phyloP scores from a whole-genome alignment of 23 tunicate species.

The Styela plicata region DNA sequence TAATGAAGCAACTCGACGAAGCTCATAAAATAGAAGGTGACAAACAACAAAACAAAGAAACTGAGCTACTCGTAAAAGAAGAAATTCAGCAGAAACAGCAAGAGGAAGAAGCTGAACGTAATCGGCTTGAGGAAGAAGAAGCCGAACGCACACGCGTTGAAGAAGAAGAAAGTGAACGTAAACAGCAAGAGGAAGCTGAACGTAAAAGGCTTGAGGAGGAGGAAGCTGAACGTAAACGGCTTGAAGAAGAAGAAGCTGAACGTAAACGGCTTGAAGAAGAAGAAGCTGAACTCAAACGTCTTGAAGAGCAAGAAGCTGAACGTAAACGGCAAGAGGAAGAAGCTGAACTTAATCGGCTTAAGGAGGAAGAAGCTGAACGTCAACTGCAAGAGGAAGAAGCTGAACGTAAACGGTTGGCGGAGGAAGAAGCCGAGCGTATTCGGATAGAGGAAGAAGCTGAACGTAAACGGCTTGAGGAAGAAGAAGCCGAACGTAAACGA shows the following conservation, averaged over 20 bases:
- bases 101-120: conserved; percentile 19
- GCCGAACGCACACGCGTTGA: neutral
- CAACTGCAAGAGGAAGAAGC: conserved; percentile 20
- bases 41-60: conserved; percentile 4
- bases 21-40: conserved; percentile 4
- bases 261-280: neutral
- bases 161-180: neutral
- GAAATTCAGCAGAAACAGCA: neutral
- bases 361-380: neutral
- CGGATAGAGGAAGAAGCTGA: conserved; percentile 11
- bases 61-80: conserved; percentile 1
- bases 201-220: neutral
- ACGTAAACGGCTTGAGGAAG: neutral
- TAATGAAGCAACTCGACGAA: neutral
- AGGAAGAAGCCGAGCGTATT: conserved; percentile 11
- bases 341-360: neutral
- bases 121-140: conserved; percentile 4
- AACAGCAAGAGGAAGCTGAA: neutral
- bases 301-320: neutral
- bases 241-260: neutral
- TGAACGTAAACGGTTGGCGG: neutral
- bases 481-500: conserved; percentile 16
- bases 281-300: neutral
- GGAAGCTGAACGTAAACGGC: neutral
- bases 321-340: neutral